Evolutionary conservation across 2,113 vertebrate genomes (phyloP).

Genomic region (Ondatra zibethicus): DNA sequence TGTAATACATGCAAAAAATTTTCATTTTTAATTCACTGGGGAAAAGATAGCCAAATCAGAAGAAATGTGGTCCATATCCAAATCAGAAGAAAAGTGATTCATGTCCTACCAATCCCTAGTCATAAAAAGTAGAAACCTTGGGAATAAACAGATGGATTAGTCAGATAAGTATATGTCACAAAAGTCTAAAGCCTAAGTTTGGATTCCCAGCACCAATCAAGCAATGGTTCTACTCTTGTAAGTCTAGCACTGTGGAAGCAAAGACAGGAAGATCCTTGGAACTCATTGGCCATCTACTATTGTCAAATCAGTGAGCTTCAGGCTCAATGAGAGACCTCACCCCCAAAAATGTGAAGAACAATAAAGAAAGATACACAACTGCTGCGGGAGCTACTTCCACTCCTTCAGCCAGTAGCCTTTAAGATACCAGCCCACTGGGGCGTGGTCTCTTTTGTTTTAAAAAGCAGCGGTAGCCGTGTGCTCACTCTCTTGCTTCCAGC

Average conservation of each 20-base stretch:
- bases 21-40: neutral
- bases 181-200: neutral
- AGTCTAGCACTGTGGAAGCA: neutral
- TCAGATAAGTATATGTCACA: neutral
- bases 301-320: neutral
- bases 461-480: no score
- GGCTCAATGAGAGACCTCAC: neutral
- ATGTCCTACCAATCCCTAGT: neutral
- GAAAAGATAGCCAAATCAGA: neutral
- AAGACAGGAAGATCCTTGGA: neutral
- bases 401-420: no score
- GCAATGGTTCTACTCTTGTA: neutral
- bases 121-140: neutral
- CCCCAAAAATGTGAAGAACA: neutral
- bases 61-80: neutral
- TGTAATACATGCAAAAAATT: neutral
- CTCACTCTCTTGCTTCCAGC: no score
- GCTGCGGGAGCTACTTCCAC: no score
- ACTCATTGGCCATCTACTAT: no score
- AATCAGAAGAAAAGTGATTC: neutral
- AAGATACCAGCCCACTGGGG: no score
- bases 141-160: neutral
- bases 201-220: neutral
- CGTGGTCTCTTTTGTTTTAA: no score
- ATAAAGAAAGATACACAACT: neutral